phyloP scores from a whole-genome alignment of 2,113 vertebrate genomes.

The Montifringilla adamsi region DNA sequence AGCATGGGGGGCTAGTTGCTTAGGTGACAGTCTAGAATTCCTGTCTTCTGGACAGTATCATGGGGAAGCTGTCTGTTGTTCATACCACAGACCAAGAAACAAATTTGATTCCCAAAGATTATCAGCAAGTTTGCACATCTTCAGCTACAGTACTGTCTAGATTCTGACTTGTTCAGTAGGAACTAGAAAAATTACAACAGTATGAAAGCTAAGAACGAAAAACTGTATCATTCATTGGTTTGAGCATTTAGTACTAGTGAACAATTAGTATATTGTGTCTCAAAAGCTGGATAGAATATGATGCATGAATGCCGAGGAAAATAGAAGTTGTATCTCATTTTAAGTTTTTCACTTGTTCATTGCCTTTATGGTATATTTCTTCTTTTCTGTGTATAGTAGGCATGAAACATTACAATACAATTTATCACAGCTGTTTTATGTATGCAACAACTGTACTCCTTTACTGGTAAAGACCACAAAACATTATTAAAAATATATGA shows the following conservation, averaged over 20 bases:
- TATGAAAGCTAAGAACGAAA: not conserved
- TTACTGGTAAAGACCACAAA: not conserved
- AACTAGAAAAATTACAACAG: not conserved
- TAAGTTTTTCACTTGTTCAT: not conserved
- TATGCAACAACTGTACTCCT: not conserved
- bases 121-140: rapidly evolving
- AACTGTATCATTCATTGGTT: not conserved
- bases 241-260: not conserved
- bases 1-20: not conserved
- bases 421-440: not conserved
- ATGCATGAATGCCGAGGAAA: not conserved
- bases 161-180: not conserved
- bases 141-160: not conserved
- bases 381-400: not conserved
- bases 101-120: not conserved
- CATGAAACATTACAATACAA: not conserved
- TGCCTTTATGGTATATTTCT: not conserved
- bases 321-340: not conserved
- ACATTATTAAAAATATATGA: not conserved
- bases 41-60: not conserved
- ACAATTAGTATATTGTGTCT: not conserved
- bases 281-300: not conserved
- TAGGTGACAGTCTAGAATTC: not conserved
- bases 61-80: not conserved
- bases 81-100: not conserved